Evolutionary conservation across 2,113 vertebrate genomes (phyloP).

Genomic region (Polypterus bichir): DNA sequence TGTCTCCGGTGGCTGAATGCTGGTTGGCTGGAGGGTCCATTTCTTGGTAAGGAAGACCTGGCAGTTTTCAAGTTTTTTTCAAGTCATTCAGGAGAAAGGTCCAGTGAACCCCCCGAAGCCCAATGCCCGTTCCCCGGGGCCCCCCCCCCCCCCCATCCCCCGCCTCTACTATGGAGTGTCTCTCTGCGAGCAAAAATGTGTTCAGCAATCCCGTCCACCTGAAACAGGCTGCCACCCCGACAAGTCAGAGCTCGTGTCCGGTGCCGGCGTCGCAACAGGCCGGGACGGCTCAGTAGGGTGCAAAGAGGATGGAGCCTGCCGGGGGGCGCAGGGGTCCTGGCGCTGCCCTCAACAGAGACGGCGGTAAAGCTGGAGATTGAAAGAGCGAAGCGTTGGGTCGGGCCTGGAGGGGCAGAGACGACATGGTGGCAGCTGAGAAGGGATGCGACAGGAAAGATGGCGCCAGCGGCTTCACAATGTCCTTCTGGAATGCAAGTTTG

Average conservation of each 20-base stretch:
- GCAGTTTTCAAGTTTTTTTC: conserved; percentile 22
- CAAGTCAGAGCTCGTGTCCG: conserved; percentile 19
- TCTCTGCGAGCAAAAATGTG: conserved; percentile 8
- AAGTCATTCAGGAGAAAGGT: conserved; percentile 37
- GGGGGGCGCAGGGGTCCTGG: conserved; percentile 76
- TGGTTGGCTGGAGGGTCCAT: conserved; percentile 5
- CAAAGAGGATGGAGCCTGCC: conserved; percentile 75
- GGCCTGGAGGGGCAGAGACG: conserved; percentile 70
- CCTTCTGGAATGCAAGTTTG: conserved; percentile 75
- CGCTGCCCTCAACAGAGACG: conserved; percentile 72
- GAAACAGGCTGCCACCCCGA: conserved; percentile 10
- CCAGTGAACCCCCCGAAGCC: conserved; percentile 10
- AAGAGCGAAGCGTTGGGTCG: conserved; percentile 66
- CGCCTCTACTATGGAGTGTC: conserved; percentile 8
- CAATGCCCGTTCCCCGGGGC: conserved; percentile 9
- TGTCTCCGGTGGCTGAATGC: too few relatives aligned
- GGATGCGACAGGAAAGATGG: conserved; percentile 72
- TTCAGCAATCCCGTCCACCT: conserved; percentile 8
- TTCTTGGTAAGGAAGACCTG: conserved; percentile 29
- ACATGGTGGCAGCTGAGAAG: conserved; percentile 49
- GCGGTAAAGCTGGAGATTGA: conserved; percentile 55
- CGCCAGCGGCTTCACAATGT: conserved; percentile 73
- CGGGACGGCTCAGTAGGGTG: conserved; percentile 61
- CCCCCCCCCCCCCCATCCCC: conserved; percentile 2
- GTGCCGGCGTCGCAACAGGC: conserved; percentile 27